phyloP scores from a whole-genome alignment of 2,797 vertebrate genomes.

The Myiothlypis chrysogaster region DNA sequence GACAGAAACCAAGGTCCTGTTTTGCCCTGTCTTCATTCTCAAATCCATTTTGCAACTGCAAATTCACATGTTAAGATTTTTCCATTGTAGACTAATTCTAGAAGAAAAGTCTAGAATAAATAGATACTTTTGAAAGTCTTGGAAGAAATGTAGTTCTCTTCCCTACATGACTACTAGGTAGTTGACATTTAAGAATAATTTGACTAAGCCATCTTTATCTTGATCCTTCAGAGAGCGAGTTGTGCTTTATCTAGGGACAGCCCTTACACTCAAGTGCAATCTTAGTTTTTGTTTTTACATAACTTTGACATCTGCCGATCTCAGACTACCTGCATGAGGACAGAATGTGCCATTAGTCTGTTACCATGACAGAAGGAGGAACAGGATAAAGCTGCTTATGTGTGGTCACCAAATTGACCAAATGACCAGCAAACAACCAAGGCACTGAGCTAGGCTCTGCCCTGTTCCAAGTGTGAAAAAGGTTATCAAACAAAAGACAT shows the following conservation, averaged over 20 bases:
- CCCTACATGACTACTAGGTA: neutral
- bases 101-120: neutral
- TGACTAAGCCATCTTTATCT: neutral
- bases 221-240: neutral
- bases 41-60: neutral
- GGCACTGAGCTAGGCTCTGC: neutral
- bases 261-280: neutral
- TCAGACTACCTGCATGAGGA: neutral
- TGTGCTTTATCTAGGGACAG: neutral
- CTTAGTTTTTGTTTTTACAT: neutral
- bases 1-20: neutral
- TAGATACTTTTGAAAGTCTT: neutral
- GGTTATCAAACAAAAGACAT: neutral
- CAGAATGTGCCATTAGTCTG: neutral
- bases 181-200: neutral
- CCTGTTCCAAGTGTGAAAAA: neutral
- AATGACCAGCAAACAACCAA: fast-evolving
- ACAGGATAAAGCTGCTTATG: neutral
- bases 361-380: neutral
- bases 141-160: neutral
- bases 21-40: neutral
- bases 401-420: neutral
- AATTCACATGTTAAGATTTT: neutral
- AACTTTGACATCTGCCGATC: neutral
- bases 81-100: neutral